Evolutionary conservation across 2,113 vertebrate species (phyloP).

Genomic region (Podilymbus podiceps): DNA sequence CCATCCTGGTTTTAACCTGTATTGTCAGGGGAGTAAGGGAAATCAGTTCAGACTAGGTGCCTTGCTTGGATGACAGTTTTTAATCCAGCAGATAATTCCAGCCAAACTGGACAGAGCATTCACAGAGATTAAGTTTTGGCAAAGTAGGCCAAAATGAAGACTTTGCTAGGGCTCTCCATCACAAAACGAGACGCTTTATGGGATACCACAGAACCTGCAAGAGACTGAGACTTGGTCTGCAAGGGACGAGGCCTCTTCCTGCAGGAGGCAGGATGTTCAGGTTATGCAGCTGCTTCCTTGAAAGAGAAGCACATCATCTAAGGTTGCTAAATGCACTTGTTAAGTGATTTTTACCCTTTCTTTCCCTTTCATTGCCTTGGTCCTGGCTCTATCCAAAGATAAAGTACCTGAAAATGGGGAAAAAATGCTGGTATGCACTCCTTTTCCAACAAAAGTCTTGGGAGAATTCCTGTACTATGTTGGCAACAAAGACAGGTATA

Average conservation of each 20-base stretch:
- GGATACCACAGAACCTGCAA: not conserved
- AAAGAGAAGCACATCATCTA: not conserved
- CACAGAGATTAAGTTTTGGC: not conserved
- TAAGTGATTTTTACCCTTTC: not conserved
- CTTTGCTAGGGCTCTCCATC: not conserved
- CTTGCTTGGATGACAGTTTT: not conserved
- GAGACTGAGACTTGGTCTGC: not conserved
- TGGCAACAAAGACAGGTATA: not conserved
- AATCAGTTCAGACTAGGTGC: not conserved
- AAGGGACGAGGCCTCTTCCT: not conserved
- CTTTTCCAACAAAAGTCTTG: not conserved
- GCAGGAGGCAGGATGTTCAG: not conserved
- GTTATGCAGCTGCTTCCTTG: not conserved
- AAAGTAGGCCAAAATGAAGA: not conserved
- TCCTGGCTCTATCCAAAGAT: not conserved
- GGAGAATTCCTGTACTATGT: not conserved
- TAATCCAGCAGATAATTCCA: not conserved
- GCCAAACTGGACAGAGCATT: not conserved
- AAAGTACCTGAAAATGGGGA: not conserved
- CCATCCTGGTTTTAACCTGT: not conserved
- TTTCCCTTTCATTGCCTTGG: not conserved
- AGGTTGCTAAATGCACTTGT: not conserved
- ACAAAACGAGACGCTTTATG: not conserved
- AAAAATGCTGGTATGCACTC: not conserved
- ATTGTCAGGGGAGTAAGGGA: not conserved